Conservation (phyloP, 2,888 invertebrate genomes). For the Caenorhabditis becei region DNA sequence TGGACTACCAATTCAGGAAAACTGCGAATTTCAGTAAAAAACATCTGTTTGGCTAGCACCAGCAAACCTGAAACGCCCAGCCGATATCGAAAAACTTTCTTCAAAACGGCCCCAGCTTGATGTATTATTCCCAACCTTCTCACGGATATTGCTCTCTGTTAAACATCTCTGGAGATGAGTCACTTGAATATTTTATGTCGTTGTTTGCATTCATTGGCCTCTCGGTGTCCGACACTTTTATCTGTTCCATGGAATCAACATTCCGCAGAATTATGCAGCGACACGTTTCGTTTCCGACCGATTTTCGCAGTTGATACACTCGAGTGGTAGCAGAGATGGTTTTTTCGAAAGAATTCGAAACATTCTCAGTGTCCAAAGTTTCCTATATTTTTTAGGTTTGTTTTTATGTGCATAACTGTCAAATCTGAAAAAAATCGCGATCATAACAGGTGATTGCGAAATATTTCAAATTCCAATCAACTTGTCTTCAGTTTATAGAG, state of each 20-base stretch:
- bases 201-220: conserved; percentile 37
- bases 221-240: conserved; percentile 14
- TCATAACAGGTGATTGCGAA: background rate
- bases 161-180: conserved; percentile 7
- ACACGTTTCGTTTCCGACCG: conserved; percentile 23
- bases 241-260: conserved; percentile 37
- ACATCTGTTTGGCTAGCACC: too few relatives aligned
- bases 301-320: conserved; percentile 18
- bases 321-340: background rate
- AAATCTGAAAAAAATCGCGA: too few relatives aligned
- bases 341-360: background rate
- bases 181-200: conserved; percentile 30
- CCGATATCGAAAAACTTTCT: background rate
- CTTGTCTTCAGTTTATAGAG: background rate
- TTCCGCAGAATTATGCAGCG: conserved; percentile 31
- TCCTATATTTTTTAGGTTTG: too few relatives aligned
- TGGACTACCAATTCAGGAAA: too few relatives aligned
- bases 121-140: too few relatives aligned
- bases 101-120: too few relatives aligned
- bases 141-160: background rate
- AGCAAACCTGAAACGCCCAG: background rate
- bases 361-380: too few relatives aligned
- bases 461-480: conserved; percentile 2
- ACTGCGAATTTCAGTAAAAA: too few relatives aligned
- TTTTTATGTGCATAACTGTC: too few relatives aligned